Evolutionary conservation across 2,888 invertebrate species (phyloP).

Genomic region (Ethmia dodecea): DNA sequence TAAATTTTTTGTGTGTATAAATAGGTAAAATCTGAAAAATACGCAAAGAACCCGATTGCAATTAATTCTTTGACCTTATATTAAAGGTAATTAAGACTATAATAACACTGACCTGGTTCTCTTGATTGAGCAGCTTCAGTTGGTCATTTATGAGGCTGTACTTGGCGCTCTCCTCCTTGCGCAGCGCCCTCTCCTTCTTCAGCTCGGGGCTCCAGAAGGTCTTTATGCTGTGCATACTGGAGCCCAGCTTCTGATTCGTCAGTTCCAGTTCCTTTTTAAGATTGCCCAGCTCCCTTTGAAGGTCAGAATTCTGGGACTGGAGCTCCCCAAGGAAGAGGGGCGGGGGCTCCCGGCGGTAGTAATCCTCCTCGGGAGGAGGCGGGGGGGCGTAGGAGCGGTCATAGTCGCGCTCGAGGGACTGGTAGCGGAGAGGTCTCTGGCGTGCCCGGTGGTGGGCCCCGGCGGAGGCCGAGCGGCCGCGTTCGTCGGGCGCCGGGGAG

Average conservation of each 20-base stretch:
- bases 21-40: no score
- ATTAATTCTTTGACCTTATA: no score
- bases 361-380: slow-evolving; percentile 85
- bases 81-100: no score
- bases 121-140: slow-evolving; percentile 95
- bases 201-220: slow-evolving; percentile 99
- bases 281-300: slow-evolving; percentile 93
- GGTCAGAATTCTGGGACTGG: slow-evolving; percentile 95
- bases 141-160: slow-evolving; percentile 98
- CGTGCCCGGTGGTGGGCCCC: slow-evolving; percentile 87
- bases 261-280: slow-evolving; percentile 96
- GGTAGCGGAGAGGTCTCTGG: slow-evolving; percentile 85
- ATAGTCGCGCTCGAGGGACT: slow-evolving; percentile 87
- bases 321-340: slow-evolving; percentile 89
- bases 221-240: slow-evolving; percentile 99
- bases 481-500: slow-evolving; percentile 88
- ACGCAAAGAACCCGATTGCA: no score
- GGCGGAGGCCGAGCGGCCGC: slow-evolving; percentile 85
- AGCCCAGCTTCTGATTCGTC: slow-evolving; percentile 97
- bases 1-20: no score
- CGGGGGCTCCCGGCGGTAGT: slow-evolving; percentile 77
- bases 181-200: slow-evolving; percentile 96
- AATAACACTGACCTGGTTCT: slow-evolving; percentile 95
- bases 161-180: slow-evolving; percentile 98
- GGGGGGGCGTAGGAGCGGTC: slow-evolving; percentile 92